Conservation (phyloP, 2,888 invertebrate genomes). For the Abrostola tripartita region DNA sequence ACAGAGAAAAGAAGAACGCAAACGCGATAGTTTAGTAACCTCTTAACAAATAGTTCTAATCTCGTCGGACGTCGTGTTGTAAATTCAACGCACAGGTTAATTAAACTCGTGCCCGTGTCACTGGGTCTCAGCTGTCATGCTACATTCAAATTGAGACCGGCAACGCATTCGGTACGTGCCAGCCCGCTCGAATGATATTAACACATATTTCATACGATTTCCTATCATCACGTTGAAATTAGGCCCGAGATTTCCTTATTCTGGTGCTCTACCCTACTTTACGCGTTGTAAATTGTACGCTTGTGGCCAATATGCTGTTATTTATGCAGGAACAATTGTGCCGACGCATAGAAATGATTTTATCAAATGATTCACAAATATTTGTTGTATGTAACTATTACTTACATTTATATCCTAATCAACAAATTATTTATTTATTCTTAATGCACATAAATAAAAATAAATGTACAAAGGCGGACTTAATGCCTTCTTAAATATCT, state of each 20-base stretch:
- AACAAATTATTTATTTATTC: neutral
- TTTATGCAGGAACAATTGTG: constrained; percentile 16
- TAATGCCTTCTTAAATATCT: constrained; percentile 29
- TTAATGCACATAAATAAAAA: no score
- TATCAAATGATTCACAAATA: constrained; percentile 4
- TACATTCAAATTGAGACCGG: constrained; percentile 49
- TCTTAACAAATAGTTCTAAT: no score
- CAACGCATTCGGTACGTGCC: constrained; percentile 34
- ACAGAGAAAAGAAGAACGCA: no score
- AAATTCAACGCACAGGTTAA: constrained; percentile 47
- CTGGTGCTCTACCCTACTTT: constrained; percentile 28
- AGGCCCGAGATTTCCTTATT: constrained; percentile 42
- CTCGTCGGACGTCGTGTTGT: neutral
- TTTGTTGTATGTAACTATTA: neutral
- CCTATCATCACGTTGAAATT: constrained; percentile 36
- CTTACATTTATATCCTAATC: neutral
- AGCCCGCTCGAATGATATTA: constrained; percentile 34
- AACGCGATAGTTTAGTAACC: no score
- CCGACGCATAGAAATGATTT: constrained; percentile 7
- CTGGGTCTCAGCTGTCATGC: constrained; percentile 51
- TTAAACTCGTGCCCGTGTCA: constrained; percentile 49
- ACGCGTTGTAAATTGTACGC: constrained; percentile 27
- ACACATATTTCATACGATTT: constrained; percentile 49
- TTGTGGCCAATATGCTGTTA: constrained; percentile 31
- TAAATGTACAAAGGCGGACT: no score